A percentile compares a stretch with the other conserved stretches of the same genome.
phyloP scores from a whole-genome alignment of 2,888 invertebrate genomes.

The Eupithecia pulchellata region DNA sequence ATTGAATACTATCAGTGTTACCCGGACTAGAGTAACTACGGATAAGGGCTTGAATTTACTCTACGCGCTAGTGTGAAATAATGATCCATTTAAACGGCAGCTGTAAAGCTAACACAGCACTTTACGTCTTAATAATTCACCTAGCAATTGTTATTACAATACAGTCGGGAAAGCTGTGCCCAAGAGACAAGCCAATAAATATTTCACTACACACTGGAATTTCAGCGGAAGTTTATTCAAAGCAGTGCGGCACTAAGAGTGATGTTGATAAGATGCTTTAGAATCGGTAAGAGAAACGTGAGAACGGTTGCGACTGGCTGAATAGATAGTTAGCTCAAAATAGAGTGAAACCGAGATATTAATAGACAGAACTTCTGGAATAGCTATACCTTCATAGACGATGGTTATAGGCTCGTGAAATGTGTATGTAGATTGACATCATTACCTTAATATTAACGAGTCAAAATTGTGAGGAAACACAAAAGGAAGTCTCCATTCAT shows the following conservation, averaged over 20 bases:
- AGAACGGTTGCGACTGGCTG: neutral
- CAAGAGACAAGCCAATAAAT: constrained; percentile 45
- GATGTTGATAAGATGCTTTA: constrained; percentile 3
- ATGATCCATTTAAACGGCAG: constrained; percentile 54
- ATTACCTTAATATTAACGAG: neutral
- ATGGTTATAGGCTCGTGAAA: neutral
- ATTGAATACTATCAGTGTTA: constrained; percentile 2
- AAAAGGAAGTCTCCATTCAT: no score
- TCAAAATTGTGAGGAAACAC: neutral
- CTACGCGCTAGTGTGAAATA: constrained; percentile 48
- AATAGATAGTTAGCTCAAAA: neutral
- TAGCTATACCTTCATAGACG: neutral
- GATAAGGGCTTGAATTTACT: constrained; percentile 49
- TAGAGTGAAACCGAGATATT: neutral
- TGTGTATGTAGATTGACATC: neutral
- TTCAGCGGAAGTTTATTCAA: constrained; percentile 40
- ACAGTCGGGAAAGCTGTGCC: constrained; percentile 48
- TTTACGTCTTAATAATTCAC: constrained; percentile 55
- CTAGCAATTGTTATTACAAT: constrained; percentile 53
- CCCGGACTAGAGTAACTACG: constrained; percentile 32
- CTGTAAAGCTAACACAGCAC: constrained; percentile 52
- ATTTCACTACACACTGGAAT: constrained; percentile 41
- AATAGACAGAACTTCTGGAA: neutral
- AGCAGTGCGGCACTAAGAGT: constrained; percentile 23
- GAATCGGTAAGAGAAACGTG: neutral